Conservation (phyloP, 2,888 invertebrate genomes). For the Fragum fragum region DNA sequence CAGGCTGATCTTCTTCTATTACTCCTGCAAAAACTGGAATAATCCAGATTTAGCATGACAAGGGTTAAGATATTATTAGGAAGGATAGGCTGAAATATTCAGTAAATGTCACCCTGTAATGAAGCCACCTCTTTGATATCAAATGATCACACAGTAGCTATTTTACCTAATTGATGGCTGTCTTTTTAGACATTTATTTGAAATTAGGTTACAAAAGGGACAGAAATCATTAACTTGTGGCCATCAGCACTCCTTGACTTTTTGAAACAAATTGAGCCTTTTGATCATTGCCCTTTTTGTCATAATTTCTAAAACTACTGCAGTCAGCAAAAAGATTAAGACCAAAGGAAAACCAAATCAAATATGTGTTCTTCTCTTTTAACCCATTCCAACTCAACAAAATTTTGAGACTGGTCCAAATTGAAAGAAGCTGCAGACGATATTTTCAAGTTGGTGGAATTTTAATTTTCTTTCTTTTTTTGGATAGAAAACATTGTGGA, state of each 20-base stretch:
- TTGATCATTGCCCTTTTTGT: not conserved
- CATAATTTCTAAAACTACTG: not conserved
- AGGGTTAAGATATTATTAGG: not conserved
- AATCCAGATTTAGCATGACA: no score
- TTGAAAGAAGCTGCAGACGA: no score
- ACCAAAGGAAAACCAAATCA: no score
- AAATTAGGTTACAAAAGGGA: slow-evolving; percentile 7
- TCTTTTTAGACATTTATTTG: slow-evolving; percentile 48
- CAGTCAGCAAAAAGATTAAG: not conserved
- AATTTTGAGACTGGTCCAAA: no score
- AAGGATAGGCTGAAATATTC: not conserved
- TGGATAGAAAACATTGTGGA: no score
- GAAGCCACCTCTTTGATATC: slow-evolving; percentile 33
- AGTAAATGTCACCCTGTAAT: slow-evolving; percentile 13
- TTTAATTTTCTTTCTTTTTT: no score
- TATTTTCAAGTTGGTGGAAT: no score
- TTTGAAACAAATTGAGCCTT: not conserved
- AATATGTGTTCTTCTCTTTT: no score
- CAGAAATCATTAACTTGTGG: slow-evolving; percentile 12
- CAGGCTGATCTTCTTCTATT: no score
- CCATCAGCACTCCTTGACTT: slow-evolving; percentile 17
- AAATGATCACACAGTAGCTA: slow-evolving; percentile 34
- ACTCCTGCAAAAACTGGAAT: no score
- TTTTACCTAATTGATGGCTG: slow-evolving; percentile 45
- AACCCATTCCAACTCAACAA: no score